Evolutionary conservation across 2,797 vertebrate genomes (phyloP), one percentile per base, ranked within the genome.

Genomic region (Trachurus trachurus): DNA sequence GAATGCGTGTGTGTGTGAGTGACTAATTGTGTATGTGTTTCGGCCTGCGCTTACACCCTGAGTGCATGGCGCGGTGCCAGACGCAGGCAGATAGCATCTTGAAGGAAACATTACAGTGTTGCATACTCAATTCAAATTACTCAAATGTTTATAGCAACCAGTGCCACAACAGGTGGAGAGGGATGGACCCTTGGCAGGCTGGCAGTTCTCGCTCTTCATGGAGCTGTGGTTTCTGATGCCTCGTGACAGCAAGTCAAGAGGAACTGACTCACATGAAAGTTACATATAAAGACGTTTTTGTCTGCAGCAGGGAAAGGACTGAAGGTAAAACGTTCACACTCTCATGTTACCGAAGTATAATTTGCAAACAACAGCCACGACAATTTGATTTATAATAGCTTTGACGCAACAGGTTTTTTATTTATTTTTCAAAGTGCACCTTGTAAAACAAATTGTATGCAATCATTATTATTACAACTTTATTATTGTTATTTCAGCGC

Each of bases 61-160:
- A 93, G 92, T 89, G 76, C 87, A 80, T 90, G 96, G 95, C 96
- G 17, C 4, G 0, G 29, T 44, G 96, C 97, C 97, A 98, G 93
- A 88, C 58, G 59, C 67, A 78, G 84, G 83, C 78, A 93, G 97
- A 98, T 99, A 97, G 94, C 91, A 98, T 99, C 96, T 96, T 88
- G 89, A 95, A 96, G 96, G 95, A 98, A 97, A 96, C 95, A 97
- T 96, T 96, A 96, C 95, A 94, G 93, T 95, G 96, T 95, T 95
- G 94, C 96, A 96, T 96, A 93, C 93, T 95, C 96, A 82, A 96
- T 96, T 97, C 94, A 96, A 96, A 97, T 96, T 29, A 66, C 77
- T 93, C 65, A 85, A 26, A 74, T 99, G 98, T 99, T 99, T 97
- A 97, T 99, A 99, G 98, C 98, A 99, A 99, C 98, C 81, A 92